These are phyloP conservation scores for Odontomachus brunneus DNA, from an alignment of 1,140 invertebrate genomes.

Conservation along the genomic window DNA sequence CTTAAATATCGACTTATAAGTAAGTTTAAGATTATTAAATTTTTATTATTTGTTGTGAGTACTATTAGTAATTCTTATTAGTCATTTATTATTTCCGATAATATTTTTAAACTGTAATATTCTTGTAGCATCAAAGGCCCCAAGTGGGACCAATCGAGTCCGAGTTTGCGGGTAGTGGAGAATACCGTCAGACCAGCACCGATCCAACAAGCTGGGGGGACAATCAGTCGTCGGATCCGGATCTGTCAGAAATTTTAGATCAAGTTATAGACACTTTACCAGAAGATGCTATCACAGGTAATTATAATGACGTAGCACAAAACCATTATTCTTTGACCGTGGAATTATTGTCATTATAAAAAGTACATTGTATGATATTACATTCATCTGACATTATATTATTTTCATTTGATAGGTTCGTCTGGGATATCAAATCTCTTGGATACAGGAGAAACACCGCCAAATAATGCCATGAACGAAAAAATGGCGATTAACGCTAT, in stretches of 20 bases:
- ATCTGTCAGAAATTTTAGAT: slow-evolving; percentile 93
- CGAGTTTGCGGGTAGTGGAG: slow-evolving; percentile 80
- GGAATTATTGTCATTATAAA: slow-evolving; percentile 57
- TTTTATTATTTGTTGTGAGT: not conserved
- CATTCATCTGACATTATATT: too few species aligned
- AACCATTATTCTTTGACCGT: slow-evolving; percentile 15
- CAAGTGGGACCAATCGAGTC: slow-evolving; percentile 83
- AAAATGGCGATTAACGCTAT: slow-evolving; percentile 95
- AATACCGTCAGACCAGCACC: slow-evolving; percentile 77
- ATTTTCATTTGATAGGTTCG: slow-evolving; percentile 66
- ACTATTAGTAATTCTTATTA: slow-evolving; percentile 7
- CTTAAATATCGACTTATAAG: not conserved
- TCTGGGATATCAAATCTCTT: slow-evolving; percentile 85
- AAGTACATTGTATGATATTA: slow-evolving; percentile 15
- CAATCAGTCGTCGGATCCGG: slow-evolving; percentile 88
- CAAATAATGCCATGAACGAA: slow-evolving; percentile 88
- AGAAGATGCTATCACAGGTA: slow-evolving; percentile 86
- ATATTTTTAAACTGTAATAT: slow-evolving; percentile 47
- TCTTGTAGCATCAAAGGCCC: slow-evolving; percentile 81
- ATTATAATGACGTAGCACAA: slow-evolving; percentile 23
- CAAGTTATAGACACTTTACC: slow-evolving; percentile 93
- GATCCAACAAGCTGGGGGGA: slow-evolving; percentile 82
- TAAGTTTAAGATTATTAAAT: not conserved
- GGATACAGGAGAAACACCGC: slow-evolving; percentile 83
- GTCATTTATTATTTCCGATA: too few species aligned